Conservation (phyloP, 2,113 vertebrate genomes). For the Marmota flaviventris region DNA sequence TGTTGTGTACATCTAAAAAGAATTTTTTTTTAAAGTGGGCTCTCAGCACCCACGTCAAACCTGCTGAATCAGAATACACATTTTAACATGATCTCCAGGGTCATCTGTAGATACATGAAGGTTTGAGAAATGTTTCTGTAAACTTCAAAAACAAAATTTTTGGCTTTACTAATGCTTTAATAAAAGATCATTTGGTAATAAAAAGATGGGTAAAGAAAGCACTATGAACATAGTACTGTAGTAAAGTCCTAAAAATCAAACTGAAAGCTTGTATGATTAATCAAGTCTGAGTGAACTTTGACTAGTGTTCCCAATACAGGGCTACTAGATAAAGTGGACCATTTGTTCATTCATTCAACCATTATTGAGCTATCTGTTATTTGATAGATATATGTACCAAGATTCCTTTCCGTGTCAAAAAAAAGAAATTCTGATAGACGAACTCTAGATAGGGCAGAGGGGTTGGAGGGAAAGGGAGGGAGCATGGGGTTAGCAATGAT, state of each 20-base stretch:
- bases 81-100: not conserved
- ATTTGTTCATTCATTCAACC: not conserved
- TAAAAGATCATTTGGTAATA: not conserved
- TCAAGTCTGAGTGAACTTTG: slow-evolving; percentile 1
- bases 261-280: not conserved
- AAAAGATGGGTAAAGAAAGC: not conserved
- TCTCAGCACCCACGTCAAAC: not conserved
- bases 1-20: no score
- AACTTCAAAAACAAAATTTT: not conserved
- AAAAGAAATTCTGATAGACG: not conserved
- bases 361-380: not conserved
- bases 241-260: not conserved
- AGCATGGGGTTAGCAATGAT: no score
- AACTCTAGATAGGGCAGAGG: no score
- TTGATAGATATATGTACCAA: not conserved
- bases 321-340: not conserved
- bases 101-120: not conserved
- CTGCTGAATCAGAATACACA: not conserved
- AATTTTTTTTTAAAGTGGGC: no score
- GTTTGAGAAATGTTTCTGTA: not conserved
- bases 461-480: no score
- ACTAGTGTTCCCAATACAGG: not conserved
- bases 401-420: slow-evolving; percentile 40
- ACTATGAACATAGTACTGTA: not conserved
- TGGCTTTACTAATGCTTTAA: slow-evolving; percentile 6